These are phyloP conservation scores for Pristionchus pacificus DNA, from an alignment of 1,140 invertebrate genomes.

Conservation along the genomic window DNA sequence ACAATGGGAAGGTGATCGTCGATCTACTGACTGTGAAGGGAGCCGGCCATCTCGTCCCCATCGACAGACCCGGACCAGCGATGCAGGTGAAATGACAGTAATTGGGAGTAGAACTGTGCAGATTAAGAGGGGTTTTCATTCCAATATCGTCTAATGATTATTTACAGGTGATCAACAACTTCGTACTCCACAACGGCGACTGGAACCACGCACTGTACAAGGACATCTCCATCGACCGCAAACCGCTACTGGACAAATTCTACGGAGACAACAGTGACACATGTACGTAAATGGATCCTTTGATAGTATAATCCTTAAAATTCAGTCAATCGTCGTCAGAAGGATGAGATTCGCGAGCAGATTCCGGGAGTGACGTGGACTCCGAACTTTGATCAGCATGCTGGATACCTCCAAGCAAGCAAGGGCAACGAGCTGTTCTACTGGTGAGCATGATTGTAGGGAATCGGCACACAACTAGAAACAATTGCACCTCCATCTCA, in stretches of 20 bases:
- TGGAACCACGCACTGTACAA: too few species aligned
- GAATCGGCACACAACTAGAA: conserved; percentile 65
- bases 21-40: conserved; percentile 49
- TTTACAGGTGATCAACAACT: conserved; percentile 53
- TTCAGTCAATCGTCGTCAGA: too few species aligned
- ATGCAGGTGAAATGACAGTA: too few species aligned
- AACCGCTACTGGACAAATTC: too few species aligned
- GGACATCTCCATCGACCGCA: too few species aligned
- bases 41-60: conserved; percentile 64
- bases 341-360: too few species aligned
- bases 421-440: conserved; percentile 50
- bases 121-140: too few species aligned
- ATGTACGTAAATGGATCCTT: too few species aligned
- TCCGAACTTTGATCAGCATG: conserved; percentile 46
- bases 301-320: too few species aligned
- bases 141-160: too few species aligned
- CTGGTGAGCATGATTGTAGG: conserved; percentile 58
- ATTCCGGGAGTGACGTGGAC: conserved; percentile 46
- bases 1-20: neutral
- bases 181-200: conserved; percentile 23
- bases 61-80: conserved; percentile 60
- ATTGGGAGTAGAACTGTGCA: too few species aligned
- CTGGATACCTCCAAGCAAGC: conserved; percentile 44
- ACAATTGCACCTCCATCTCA: conserved; percentile 36
- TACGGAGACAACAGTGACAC: too few species aligned